Evolutionary conservation across 2,797 vertebrate species (phyloP), one percentile per base, ranked within the genome.

Genomic region (Acrossocheilus wenchowensis): DNA sequence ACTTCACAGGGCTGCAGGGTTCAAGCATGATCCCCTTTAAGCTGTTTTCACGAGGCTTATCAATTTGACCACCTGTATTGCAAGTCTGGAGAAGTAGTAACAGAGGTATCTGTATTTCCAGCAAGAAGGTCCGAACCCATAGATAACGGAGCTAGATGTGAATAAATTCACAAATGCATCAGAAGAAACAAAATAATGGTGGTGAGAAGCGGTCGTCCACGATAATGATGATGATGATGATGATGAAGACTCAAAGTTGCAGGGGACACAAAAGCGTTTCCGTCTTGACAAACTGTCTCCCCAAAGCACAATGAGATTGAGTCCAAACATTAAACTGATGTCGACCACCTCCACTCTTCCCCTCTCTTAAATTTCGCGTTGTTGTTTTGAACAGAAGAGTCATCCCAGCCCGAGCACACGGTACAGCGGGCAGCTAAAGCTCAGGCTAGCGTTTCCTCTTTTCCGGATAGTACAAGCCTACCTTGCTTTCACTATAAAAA

Each of bases 401-500:
- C 95, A 96, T 96, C 91, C 93, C 95, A 94, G 73, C 43, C 82
- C 1, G 19, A 72, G 52, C 50, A 26, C 43, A 75, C 50, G 23
- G 34, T 71, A 82, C 64, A 62, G 21, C 68, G 26, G 73, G 21
- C 45, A 79, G 81, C 86, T 87, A 87, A 72, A 64, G 79, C 77
- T 41, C 41, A 54, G 57, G 60, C 85, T 81, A 81, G 15, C n/a
- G 69, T 52, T 66, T 72, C 48, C 64, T 71, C 50, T 71, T 45
- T 84, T 71, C 69, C 85, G 50, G 78, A 48, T 69, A 57, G 57
- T 36, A 50, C 17, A 43, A 54, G 73, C 39, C 75, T 78, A 71
- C 10, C 41, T 60, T 48, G 26, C 15, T 73, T 48, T 80, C 3
- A 19, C 36, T 45, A 8, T 62, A 21, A 81, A 81, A 62, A 60